A percentile compares a stretch with the other conserved stretches of the same genome.
These are phyloP conservation scores for Thalassoma bifasciatum DNA, from an alignment of 2,113 vertebrate genomes.

Conservation along the genomic window DNA sequence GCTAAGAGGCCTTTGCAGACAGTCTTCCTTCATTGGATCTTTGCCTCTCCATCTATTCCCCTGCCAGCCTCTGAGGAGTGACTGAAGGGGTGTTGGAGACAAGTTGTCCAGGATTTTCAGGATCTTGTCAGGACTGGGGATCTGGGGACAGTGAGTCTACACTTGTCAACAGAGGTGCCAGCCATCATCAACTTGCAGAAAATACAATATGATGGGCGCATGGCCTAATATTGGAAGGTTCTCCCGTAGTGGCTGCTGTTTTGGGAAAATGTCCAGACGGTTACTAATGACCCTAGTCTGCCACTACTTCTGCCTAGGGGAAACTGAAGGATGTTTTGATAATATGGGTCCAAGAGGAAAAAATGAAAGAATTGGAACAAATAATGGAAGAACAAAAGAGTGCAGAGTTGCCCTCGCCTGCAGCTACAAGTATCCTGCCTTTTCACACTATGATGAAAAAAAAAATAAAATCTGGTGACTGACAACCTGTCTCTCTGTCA, in stretches of 20 bases:
- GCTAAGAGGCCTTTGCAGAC: constrained; percentile 58
- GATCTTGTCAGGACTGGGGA: constrained; percentile 46
- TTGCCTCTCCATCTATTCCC: constrained; percentile 22
- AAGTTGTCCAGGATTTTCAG: constrained; percentile 51
- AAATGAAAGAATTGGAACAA: constrained; percentile 16
- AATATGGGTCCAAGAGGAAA: constrained; percentile 26
- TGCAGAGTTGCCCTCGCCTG: constrained; percentile 30
- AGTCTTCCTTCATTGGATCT: constrained; percentile 25
- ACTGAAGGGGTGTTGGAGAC: constrained; percentile 34
- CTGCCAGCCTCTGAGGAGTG: constrained; percentile 49
- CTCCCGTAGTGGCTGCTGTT: constrained; percentile 58
- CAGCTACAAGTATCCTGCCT: constrained; percentile 51
- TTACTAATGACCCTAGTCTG: constrained; percentile 68
- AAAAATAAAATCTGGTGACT: constrained; percentile 66
- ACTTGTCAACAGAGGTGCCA: constrained; percentile 69
- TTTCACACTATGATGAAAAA: constrained; percentile 54
- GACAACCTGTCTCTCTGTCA: constrained; percentile 77
- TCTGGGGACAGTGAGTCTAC: constrained; percentile 46
- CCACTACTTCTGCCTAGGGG: constrained; percentile 47
- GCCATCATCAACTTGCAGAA: constrained; percentile 52
- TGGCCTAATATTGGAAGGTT: constrained; percentile 45
- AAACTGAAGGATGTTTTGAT: constrained; percentile 40
- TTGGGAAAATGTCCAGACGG: constrained; percentile 55
- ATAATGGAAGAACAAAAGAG: constrained; percentile 27
- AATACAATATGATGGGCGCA: constrained; percentile 70